These are phyloP conservation scores for Malacoraja senta DNA, from an alignment of 2,797 vertebrate genomes.

Conservation along the genomic window DNA sequence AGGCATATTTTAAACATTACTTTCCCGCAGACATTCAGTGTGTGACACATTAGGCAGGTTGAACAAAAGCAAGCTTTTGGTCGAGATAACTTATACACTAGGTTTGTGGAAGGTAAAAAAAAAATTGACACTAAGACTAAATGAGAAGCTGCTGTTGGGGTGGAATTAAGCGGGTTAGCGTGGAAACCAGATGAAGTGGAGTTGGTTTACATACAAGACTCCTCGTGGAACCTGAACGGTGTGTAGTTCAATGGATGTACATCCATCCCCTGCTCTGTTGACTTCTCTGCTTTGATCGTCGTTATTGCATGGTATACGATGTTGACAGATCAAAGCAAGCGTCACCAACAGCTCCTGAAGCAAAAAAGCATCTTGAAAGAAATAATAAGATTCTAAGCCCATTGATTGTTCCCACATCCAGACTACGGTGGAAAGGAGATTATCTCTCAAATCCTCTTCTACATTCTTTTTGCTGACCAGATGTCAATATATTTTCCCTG, in stretches of 20 bases:
- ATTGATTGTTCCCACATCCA: background rate
- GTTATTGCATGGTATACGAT: background rate
- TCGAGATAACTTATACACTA: background rate
- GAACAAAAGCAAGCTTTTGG: background rate
- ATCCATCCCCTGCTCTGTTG: background rate
- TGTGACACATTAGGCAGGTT: background rate
- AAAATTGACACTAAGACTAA: background rate
- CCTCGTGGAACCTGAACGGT: background rate
- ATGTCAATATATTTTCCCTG: background rate
- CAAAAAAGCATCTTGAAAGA: slow-evolving; percentile 22
- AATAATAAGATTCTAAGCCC: background rate
- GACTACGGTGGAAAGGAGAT: background rate
- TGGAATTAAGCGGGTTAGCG: background rate
- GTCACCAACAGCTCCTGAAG: background rate
- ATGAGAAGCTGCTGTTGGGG: background rate
- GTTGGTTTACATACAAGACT: slow-evolving; percentile 14
- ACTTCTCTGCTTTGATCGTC: slow-evolving; percentile 11
- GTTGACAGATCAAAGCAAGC: slow-evolving; percentile 29
- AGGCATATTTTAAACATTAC: background rate
- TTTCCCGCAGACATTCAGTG: background rate
- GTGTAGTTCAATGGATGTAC: background rate
- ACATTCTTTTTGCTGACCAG: no score
- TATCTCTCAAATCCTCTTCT: background rate
- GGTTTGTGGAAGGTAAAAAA: background rate
- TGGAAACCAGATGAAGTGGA: background rate